phyloP scores from a whole-genome alignment of 2,888 invertebrate genomes.

The Lamellibrachia satsuma region DNA sequence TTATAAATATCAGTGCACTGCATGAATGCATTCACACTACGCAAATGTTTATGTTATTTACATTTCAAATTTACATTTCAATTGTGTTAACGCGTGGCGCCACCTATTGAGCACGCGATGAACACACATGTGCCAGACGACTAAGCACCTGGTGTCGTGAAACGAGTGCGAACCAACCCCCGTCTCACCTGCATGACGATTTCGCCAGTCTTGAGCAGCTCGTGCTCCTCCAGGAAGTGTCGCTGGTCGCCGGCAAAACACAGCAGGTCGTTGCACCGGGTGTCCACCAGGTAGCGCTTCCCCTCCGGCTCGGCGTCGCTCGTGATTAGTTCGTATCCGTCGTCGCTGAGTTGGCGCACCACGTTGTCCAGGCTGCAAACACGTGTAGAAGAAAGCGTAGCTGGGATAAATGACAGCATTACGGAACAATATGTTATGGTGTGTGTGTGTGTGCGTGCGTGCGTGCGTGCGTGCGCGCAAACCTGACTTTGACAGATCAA shows the following conservation, averaged over 20 bases:
- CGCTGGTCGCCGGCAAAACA: slow-evolving; percentile 55
- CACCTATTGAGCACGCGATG: background rate
- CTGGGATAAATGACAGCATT: background rate
- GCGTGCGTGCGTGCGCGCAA: background rate
- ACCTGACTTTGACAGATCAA: too few relatives aligned
- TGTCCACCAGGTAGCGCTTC: slow-evolving; percentile 51
- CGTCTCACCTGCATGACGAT: slow-evolving; percentile 59
- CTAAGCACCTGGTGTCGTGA: background rate
- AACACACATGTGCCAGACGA: background rate
- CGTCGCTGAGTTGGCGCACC: slow-evolving; percentile 48
- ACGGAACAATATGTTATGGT: background rate
- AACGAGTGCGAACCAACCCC: background rate
- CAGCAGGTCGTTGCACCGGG: slow-evolving; percentile 57
- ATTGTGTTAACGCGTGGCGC: background rate
- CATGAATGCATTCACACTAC: too few relatives aligned
- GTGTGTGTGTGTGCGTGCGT: background rate
- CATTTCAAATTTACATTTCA: too few relatives aligned
- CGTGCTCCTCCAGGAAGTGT: slow-evolving; percentile 47
- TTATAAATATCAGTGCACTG: too few relatives aligned
- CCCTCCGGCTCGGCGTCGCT: slow-evolving; percentile 43
- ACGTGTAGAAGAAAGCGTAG: background rate
- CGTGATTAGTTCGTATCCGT: slow-evolving; percentile 47
- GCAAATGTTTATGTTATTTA: too few relatives aligned
- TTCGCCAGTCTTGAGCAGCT: slow-evolving; percentile 49
- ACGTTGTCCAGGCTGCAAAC: slow-evolving; percentile 38